These are phyloP conservation scores for Aporophyla lueneburgensis DNA, from an alignment of 2,888 invertebrate genomes.

Conservation along the genomic window DNA sequence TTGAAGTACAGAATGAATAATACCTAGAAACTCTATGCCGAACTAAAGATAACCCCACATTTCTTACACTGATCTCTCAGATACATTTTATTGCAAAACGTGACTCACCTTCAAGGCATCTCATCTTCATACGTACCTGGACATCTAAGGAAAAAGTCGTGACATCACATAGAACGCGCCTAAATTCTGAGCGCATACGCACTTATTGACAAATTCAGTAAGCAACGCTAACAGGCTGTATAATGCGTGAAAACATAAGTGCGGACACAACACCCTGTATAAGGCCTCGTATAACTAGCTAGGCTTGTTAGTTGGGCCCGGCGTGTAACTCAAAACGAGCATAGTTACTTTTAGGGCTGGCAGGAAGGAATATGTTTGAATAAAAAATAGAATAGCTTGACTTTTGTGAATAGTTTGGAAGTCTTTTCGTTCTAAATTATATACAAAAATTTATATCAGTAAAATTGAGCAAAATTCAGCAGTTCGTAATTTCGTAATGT, in stretches of 20 bases:
- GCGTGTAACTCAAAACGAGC: slow-evolving; percentile 76
- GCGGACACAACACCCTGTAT: slow-evolving; percentile 66
- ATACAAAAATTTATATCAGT: too few species aligned
- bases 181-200: slow-evolving; percentile 62
- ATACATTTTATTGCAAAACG: slow-evolving; percentile 57
- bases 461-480: not conserved
- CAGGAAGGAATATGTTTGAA: not conserved
- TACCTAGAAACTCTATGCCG: not conserved
- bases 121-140: slow-evolving; percentile 51
- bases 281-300: slow-evolving; percentile 69
- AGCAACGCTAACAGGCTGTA: slow-evolving; percentile 64
- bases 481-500: not conserved
- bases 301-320: slow-evolving; percentile 74
- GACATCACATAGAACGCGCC: slow-evolving; percentile 58
- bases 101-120: slow-evolving; percentile 49
- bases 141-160: slow-evolving; percentile 65
- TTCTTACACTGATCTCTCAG: slow-evolving; percentile 42
- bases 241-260: slow-evolving; percentile 66
- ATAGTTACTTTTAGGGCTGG: slow-evolving; percentile 54
- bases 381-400: not conserved
- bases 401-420: not conserved
- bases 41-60: slow-evolving; percentile 25
- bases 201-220: slow-evolving; percentile 67
- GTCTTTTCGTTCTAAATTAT: too few species aligned
- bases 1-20: not conserved